A percentile compares a stretch with the other conserved stretches of the same genome.
Evolutionary conservation across 2,888 invertebrate genomes (phyloP).

Genomic region (Raillietiella orientalis): DNA sequence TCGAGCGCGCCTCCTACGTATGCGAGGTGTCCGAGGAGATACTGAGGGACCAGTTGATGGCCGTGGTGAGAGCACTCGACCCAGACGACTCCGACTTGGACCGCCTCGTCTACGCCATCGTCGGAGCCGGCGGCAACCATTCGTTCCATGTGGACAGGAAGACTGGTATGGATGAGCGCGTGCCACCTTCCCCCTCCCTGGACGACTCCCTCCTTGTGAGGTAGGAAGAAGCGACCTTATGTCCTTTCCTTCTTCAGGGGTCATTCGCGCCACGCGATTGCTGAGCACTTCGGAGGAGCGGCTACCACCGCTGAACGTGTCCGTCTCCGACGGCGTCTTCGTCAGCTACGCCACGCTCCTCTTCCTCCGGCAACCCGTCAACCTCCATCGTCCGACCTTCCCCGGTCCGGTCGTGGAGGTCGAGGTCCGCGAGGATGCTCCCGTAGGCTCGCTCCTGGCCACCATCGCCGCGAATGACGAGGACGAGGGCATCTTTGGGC

Average conservation of each 20-base stretch:
- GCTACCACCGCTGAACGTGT: slow-evolving; percentile 45
- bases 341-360: slow-evolving; percentile 59
- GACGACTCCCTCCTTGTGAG: background rate
- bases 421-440: slow-evolving; percentile 31
- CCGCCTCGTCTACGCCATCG: slow-evolving; percentile 41
- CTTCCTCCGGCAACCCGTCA: slow-evolving; percentile 13
- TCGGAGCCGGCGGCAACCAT: slow-evolving; percentile 32
- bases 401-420: slow-evolving; percentile 13
- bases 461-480: slow-evolving; percentile 45
- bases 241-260: slow-evolving; percentile 12
- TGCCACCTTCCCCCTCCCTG: slow-evolving; percentile 1
- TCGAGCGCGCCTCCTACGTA: slow-evolving; percentile 45
- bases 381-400: slow-evolving; percentile 14
- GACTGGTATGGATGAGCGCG: slow-evolving; percentile 9
- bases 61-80: slow-evolving; percentile 59
- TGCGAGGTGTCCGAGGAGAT: slow-evolving; percentile 47
- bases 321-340: slow-evolving; percentile 82
- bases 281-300: slow-evolving; percentile 32
- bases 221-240: background rate
- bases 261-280: slow-evolving; percentile 36
- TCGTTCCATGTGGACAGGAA: slow-evolving; percentile 11
- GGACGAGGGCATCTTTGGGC: slow-evolving; percentile 34
- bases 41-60: slow-evolving; percentile 52
- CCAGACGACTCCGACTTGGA: slow-evolving; percentile 42
- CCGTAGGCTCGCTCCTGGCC: slow-evolving; percentile 36